A percentile compares a stretch with the other conserved stretches of the same genome.
Evolutionary conservation across 2,888 invertebrate genomes (phyloP).

Genomic region (Dynastes grantii): DNA sequence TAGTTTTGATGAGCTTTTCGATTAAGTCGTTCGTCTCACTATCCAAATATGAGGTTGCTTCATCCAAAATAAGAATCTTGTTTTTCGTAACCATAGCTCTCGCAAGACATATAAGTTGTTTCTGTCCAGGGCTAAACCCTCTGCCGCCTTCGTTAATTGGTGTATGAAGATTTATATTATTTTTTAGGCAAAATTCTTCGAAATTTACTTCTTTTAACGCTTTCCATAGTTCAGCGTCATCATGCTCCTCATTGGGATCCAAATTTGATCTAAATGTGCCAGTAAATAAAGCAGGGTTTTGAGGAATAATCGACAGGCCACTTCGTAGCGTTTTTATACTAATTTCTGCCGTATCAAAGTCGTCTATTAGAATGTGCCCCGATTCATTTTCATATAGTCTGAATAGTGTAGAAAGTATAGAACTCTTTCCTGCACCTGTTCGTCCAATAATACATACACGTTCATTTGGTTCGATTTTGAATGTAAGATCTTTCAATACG

Average conservation of each 20-base stretch:
- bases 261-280: conserved; percentile 89
- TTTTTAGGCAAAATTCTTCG: conserved; percentile 80
- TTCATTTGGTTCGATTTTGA: conserved; percentile 78
- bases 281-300: conserved; percentile 88
- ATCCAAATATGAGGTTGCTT: conserved; percentile 87
- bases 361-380: conserved; percentile 87
- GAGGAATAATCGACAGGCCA: conserved; percentile 86
- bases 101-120: conserved; percentile 80
- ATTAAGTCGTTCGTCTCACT: conserved; percentile 83
- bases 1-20: conserved; percentile 74
- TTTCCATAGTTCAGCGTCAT: conserved; percentile 84
- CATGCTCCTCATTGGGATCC: conserved; percentile 86
- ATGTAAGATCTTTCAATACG: conserved; percentile 81
- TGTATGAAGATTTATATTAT: conserved; percentile 61
- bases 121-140: conserved; percentile 68
- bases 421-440: conserved; percentile 87
- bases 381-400: conserved; percentile 80
- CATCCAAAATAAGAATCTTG: conserved; percentile 69
- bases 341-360: conserved; percentile 78
- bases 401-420: conserved; percentile 83
- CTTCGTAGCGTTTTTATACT: conserved; percentile 83
- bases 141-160: conserved; percentile 75
- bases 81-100: conserved; percentile 72
- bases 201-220: conserved; percentile 86
- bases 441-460: conserved; percentile 86